Conservation (phyloP, 37 sponge, comb jelly and placozoan species). For the Axinella damicornis region DNA sequence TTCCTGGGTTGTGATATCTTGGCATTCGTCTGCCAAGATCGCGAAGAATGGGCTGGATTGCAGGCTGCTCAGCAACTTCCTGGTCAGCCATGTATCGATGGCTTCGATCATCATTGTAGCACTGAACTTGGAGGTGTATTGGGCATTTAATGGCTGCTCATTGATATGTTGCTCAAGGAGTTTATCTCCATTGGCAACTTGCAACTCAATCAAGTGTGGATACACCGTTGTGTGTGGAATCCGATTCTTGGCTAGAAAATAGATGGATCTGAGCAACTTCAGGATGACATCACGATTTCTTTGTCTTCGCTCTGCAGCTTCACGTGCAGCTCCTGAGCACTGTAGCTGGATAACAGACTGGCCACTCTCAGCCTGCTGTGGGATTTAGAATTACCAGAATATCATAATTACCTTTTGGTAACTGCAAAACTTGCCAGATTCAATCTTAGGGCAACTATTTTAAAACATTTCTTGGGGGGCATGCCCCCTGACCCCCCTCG, state of each 20-base stretch:
- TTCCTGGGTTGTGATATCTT: constrained; percentile 46
- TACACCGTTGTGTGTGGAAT: constrained; percentile 3
- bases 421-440: too few species aligned
- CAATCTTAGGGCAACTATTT: too few species aligned
- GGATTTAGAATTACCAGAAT: too few species aligned
- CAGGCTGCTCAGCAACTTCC: constrained; percentile 6
- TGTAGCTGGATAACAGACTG: not conserved
- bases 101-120: not conserved
- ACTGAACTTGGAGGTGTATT: constrained; percentile 12
- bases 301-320: not conserved
- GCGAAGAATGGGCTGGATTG: constrained; percentile 24
- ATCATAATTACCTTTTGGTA: too few species aligned
- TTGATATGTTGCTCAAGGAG: not conserved
- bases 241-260: constrained; percentile 2
- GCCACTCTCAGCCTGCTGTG: not conserved
- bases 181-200: constrained; percentile 2
- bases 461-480: too few species aligned
- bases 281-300: not conserved
- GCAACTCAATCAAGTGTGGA: not conserved
- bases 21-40: constrained; percentile 45
- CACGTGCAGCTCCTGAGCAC: not conserved
- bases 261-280: not conserved
- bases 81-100: constrained; percentile 3
- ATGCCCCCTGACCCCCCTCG: too few species aligned
- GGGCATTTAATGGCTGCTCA: not conserved